Evolutionary conservation across 2,113 vertebrate genomes (phyloP), one percentile per base, ranked within the genome.

Genomic region (Coturnix japonica): DNA sequence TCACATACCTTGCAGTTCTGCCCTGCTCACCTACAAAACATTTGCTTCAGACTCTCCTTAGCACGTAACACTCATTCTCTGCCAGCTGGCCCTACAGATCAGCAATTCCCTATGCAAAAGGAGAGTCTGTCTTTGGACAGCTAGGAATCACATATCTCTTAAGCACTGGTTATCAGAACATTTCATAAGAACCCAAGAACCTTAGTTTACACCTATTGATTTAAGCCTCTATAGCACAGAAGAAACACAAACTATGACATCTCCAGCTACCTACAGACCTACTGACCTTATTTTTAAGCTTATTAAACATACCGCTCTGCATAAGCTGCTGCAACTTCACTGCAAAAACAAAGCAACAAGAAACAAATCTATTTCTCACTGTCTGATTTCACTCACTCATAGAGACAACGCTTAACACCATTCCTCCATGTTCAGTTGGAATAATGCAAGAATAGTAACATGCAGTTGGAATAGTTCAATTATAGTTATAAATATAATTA

Each of bases 81-180:
- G 30, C 30, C 56, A 26, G 7, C 3, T 3, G 19, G 19, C 33
- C 66, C 30, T 73, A 31, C 74, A 16, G 14, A 44, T 18, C 44
- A 39, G 3, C n/a, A 21, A 16, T 12, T 54, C 28, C 53, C 44
- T 22, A 11, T 20, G 18, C 33, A 23, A 86, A 86, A 91, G 35
- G 13, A 67, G 21, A 49, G 17, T 39, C 41, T 49, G 6, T 14
- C 37, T 44, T 11, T 21, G 37, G 22, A 18, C 57, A 57, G 21
- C 64, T 10, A 5, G 64, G 49, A 57, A 43, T 44, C 12, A 37
- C 15, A 17, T 43, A 44, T 64, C 12, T 47, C 37, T 12, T n/a
- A 7, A 7, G 21, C 1, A 0, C 16, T 56, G 11, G 15, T 74
- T 31, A 28, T 53, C 4, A 0, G 2, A 6, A 13, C 30, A 13